Base-by-base conservation (phyloP, 2,888 invertebrate species). In the Eretmocerus hayati region DNA sequence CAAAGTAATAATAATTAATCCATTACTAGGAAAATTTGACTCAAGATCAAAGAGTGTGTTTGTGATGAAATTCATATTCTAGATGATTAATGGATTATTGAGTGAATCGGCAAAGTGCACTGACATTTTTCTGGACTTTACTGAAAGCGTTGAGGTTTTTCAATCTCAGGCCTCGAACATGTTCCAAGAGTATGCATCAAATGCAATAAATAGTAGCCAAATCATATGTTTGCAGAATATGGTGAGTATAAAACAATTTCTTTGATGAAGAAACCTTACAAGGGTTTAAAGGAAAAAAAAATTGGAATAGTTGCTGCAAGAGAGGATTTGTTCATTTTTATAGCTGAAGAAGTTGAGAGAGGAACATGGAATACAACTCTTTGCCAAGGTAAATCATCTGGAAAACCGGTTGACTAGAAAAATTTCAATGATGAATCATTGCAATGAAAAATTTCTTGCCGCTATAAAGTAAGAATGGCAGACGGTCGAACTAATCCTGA, bases 211-310 rank as follows among this genome's bases (percentile, higher is more conserved):
- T 19, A 55, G 50, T 6, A 20, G 42, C 20, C 51, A 52, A 42
- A 31, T 57, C n/a, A 52, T 36, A 31, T 55, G 54, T 39, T 48
- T 57, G n/a, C 44, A 49, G 35, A 55, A 55, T 21, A 53, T 54
- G 56, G 58, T 58, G 48, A 42, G 30, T 23, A 33, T 41, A 21
- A n/a, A n/a, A n/a, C n/a, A n/a, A n/a, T n/a, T n/a, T n/a, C n/a
- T n/a, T n/a, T n/a, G n/a, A n/a, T n/a, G n/a, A 15, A 22, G 22
- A 9, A n/a, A 1, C 9, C n/a, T 2, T 13, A 15, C 26, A 5
- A 33, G 38, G 35, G 16, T 23, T 18, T 16, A 8, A 1, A 19
- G 9, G n/a, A 8, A 36, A 36, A 36, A 18, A 36, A 21, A 18
- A 2, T 11, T 16, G n/a, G n/a, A n/a, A n/a, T n/a, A n/a, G n/a